These are phyloP conservation scores for Puffinus mauretanicus DNA, from an alignment of 2,113 vertebrate genomes.

Conservation along the genomic window DNA sequence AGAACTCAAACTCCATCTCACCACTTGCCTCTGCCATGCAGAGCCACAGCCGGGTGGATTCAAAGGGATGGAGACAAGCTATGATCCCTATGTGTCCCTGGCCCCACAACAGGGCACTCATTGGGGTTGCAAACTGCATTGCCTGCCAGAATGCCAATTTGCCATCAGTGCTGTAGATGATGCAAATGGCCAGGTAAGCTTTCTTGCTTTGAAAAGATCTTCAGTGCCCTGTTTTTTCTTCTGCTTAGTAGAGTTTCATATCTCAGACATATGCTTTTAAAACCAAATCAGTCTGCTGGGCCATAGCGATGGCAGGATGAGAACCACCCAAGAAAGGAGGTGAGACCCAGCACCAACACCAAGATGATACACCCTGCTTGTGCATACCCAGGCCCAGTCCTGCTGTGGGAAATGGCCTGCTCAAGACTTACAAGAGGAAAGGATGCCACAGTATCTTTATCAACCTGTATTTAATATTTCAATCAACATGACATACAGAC, in stretches of 20 bases:
- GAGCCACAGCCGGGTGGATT: not conserved
- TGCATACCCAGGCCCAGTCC: not conserved
- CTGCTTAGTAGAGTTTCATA: not conserved
- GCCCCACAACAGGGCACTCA: not conserved
- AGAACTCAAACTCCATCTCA: not conserved
- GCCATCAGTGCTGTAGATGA: not conserved
- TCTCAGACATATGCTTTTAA: not conserved
- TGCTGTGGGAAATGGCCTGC: not conserved
- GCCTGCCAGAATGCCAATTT: not conserved
- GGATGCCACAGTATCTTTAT: not conserved
- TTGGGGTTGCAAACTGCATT: not conserved
- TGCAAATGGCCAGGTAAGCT: not conserved
- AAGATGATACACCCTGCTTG: not conserved
- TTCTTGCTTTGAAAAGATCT: not conserved
- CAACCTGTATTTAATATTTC: not conserved
- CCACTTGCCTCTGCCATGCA: not conserved
- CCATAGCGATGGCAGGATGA: not conserved
- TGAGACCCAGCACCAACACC: not conserved
- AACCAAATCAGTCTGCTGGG: not conserved
- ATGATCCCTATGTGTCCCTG: not conserved
- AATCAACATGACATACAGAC: not conserved
- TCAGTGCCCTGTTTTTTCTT: not conserved
- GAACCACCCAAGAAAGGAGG: not conserved
- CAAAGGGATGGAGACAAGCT: not conserved
- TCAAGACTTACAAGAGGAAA: not conserved